phyloP scores from a whole-genome alignment of 1,140 invertebrate genomes.

The Eumaeus atala region DNA sequence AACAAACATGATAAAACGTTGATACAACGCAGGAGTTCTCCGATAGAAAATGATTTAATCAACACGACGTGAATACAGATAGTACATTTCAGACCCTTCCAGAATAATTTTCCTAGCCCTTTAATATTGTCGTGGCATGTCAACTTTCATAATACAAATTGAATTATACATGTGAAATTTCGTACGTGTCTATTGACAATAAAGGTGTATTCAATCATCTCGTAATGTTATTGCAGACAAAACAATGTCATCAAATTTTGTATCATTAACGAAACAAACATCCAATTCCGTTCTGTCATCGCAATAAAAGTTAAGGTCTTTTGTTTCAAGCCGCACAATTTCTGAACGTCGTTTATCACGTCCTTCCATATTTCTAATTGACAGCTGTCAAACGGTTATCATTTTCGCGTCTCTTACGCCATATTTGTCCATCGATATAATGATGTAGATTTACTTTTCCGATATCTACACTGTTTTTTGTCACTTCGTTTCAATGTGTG shows the following conservation, averaged over 20 bases:
- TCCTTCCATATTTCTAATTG: constrained; percentile 49
- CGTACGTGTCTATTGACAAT: no score
- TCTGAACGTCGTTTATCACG: constrained; percentile 51
- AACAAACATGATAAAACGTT: no score
- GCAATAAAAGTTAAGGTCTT: constrained; percentile 29
- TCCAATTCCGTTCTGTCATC: constrained; percentile 30
- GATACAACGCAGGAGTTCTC: no score
- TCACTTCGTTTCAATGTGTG: constrained; percentile 19
- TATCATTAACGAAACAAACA: constrained; percentile 24
- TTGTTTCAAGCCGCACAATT: constrained; percentile 26
- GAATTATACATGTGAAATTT: background rate
- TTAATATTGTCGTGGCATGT: no score
- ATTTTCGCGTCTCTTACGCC: constrained; percentile 52
- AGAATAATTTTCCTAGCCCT: no score
- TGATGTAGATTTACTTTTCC: constrained; percentile 56
- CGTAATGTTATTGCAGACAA: background rate
- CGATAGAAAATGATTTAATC: no score
- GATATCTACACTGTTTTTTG: constrained; percentile 30
- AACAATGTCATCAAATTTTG: constrained; percentile 16
- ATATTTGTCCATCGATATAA: constrained; percentile 34
- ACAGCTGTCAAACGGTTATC: constrained; percentile 58
- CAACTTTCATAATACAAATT: background rate
- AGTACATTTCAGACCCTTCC: background rate
- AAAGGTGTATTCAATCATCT: no score
- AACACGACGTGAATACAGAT: background rate